phyloP scores from a whole-genome alignment of 2,113 vertebrate genomes.

The Theristicus caerulescens region DNA sequence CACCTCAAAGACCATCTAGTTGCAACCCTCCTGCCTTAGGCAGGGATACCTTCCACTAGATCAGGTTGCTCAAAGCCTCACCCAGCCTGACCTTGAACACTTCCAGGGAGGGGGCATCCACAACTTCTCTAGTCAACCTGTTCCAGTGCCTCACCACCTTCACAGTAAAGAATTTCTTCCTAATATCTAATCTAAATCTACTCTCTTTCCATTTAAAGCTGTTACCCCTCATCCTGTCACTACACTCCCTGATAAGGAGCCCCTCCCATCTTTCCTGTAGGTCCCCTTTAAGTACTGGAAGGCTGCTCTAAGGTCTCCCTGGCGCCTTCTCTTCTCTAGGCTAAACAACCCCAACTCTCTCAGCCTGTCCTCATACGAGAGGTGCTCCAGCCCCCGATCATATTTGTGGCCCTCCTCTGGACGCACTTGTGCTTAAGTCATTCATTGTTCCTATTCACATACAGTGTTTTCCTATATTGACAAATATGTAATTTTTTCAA shows the following conservation, averaged over 20 bases:
- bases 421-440: not conserved
- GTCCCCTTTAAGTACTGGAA: not conserved
- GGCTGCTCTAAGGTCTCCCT: accelerated
- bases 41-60: not conserved
- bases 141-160: not conserved
- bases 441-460: not conserved
- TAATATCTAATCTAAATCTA: not conserved
- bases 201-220: not conserved
- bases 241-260: not conserved
- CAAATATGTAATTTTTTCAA: not conserved
- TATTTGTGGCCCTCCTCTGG: not conserved
- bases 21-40: not conserved
- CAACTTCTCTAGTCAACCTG: not conserved
- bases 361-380: not conserved
- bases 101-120: not conserved
- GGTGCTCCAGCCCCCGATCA: not conserved
- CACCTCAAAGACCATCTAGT: no score
- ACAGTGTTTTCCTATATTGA: not conserved
- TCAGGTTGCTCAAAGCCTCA: not conserved
- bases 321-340: no score
- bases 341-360: not conserved
- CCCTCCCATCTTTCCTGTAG: not conserved
- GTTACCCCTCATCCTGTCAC: not conserved
- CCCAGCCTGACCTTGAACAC: not conserved
- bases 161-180: not conserved